Percentiles rank a stretch among this genome's conserved stretches.
phyloP scores from a whole-genome alignment of 1,140 invertebrate species.

The Oscheius sp. region DNA sequence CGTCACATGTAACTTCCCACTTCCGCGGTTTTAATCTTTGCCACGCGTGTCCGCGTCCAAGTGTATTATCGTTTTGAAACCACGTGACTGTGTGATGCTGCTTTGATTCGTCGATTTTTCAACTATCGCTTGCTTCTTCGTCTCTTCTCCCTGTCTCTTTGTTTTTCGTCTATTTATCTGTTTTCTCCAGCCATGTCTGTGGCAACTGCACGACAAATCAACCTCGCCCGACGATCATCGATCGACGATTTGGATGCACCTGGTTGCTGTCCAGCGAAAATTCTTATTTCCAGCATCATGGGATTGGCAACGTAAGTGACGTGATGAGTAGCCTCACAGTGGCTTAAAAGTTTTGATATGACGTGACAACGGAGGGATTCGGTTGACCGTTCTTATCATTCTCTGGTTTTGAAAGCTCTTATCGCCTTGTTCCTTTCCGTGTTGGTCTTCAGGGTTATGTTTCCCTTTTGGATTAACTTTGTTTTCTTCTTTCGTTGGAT shows the following conservation, averaged over 20 bases:
- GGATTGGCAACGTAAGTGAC: too few relatives aligned
- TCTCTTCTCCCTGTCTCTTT: neutral
- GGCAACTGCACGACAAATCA: slow-evolving; percentile 10
- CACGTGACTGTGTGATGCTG: neutral
- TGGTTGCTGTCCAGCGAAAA: slow-evolving; percentile 54
- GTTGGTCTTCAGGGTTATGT: too few relatives aligned
- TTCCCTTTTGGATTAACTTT: too few relatives aligned
- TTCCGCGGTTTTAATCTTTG: neutral
- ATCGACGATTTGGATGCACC: slow-evolving; percentile 44
- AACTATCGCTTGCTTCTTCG: neutral
- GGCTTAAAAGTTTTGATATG: too few relatives aligned
- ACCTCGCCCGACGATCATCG: slow-evolving; percentile 37
- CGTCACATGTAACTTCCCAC: neutral
- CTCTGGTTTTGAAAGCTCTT: too few relatives aligned
- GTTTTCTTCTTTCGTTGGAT: too few relatives aligned
- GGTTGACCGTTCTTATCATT: too few relatives aligned
- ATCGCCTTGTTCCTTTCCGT: too few relatives aligned
- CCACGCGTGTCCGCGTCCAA: neutral
- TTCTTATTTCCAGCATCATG: slow-evolving; percentile 54
- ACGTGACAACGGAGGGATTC: too few relatives aligned
- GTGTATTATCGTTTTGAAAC: slow-evolving; percentile 8
- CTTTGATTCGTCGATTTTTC: neutral
- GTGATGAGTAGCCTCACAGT: too few relatives aligned
- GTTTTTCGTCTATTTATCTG: neutral
- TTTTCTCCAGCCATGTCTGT: slow-evolving; percentile 17